A percentile compares a stretch with the other conserved stretches of the same genome.
Evolutionary conservation across 2,888 invertebrate genomes (phyloP).

Genomic region (Nephrotoma guestfalica): DNA sequence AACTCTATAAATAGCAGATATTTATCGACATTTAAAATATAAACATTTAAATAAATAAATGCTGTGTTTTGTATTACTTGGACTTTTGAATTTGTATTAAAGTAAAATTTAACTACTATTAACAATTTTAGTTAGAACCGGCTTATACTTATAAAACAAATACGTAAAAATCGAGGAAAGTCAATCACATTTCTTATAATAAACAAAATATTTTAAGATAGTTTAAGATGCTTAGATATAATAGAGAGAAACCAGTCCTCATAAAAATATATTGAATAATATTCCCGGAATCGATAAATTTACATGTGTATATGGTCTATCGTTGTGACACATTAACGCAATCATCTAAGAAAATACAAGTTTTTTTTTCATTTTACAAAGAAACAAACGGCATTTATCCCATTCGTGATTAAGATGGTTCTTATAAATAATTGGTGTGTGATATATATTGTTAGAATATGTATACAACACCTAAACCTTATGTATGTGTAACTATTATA

Average conservation of each 20-base stretch:
- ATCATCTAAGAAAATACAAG: background rate
- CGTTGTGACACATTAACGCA: background rate
- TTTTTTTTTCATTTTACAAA: background rate
- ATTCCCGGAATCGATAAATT: background rate
- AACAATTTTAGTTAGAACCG: background rate
- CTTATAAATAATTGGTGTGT: background rate
- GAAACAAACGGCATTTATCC: background rate
- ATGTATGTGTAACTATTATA: background rate
- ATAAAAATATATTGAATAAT: background rate
- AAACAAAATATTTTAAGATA: background rate
- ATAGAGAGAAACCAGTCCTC: background rate
- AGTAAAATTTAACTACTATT: background rate
- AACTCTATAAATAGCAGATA: background rate
- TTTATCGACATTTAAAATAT: background rate
- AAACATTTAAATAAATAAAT: background rate
- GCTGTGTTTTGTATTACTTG: background rate
- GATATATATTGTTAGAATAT: background rate
- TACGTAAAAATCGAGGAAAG: background rate
- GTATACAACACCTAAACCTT: background rate
- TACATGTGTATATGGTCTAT: background rate
- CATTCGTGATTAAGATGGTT: background rate
- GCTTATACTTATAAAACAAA: background rate
- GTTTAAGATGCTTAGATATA: background rate
- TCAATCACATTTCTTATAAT: background rate
- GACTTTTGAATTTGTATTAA: background rate